These are phyloP conservation scores for Lucifuga dentata DNA, from an alignment of 2,113 vertebrate species.

Conservation along the genomic window DNA sequence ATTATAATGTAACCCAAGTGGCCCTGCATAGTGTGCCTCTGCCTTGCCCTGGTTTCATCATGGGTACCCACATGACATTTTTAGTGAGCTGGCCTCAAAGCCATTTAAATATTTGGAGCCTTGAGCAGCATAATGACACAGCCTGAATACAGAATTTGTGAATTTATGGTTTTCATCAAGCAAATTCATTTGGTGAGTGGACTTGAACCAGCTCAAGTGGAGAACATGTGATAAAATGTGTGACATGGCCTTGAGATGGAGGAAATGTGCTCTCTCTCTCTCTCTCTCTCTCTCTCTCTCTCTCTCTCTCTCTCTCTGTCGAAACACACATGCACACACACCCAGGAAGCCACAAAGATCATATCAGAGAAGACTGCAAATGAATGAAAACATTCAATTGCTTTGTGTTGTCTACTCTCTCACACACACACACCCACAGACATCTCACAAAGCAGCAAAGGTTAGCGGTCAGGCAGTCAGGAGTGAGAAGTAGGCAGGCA, in stretches of 20 bases:
- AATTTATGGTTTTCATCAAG: neutral
- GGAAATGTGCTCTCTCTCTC: too few species aligned
- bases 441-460: conserved; percentile 40
- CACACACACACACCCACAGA: conserved; percentile 16
- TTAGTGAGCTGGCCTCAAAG: too few species aligned
- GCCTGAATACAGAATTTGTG: neutral
- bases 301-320: neutral
- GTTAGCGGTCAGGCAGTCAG: conserved; percentile 50
- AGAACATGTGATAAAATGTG: conserved; percentile 26
- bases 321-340: neutral
- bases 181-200: neutral
- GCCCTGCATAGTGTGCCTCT: too few species aligned
- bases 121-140: neutral
- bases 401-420: neutral
- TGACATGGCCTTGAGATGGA: conserved; percentile 26
- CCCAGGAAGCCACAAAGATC: neutral
- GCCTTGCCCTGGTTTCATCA: neutral
- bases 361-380: neutral
- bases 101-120: too few species aligned
- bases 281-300: neutral
- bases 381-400: neutral
- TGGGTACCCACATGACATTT: too few species aligned
- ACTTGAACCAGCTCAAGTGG: neutral
- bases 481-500: conserved; percentile 21
- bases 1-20: too few species aligned